Conservation (phyloP, 1,140 invertebrate species). For the Hypsibius dujardini region DNA sequence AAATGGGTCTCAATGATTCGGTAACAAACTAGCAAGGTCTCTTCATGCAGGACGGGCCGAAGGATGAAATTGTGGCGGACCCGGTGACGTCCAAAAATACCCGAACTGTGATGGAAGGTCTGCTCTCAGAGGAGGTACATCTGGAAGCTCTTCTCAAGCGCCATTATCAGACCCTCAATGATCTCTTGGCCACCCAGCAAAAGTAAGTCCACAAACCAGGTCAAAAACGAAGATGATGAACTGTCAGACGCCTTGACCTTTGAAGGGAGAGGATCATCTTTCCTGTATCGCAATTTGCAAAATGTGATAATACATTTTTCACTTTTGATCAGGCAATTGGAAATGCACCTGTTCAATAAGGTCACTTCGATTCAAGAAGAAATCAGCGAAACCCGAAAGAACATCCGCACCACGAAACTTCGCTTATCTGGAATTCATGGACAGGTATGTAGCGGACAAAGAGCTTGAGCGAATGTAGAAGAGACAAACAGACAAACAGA, state of each 20-base stretch:
- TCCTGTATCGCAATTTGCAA: too few relatives aligned
- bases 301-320: not conserved
- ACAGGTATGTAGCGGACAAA: not conserved
- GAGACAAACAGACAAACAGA: too few relatives aligned
- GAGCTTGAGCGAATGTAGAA: too few relatives aligned
- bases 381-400: not conserved
- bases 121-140: not conserved
- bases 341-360: constrained; percentile 12
- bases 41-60: constrained; percentile 1
- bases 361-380: constrained; percentile 6
- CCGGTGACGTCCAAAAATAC: not conserved
- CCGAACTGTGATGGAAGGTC: not conserved
- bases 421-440: not conserved
- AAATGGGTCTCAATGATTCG: too few relatives aligned
- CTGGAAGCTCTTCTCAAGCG: not conserved
- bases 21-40: too few relatives aligned
- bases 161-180: constrained; percentile 10
- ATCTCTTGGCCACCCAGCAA: constrained; percentile 2
- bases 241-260: too few relatives aligned
- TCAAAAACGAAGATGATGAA: too few relatives aligned
- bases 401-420: not conserved
- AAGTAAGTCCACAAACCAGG: not conserved
- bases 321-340: not conserved
- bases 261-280: too few relatives aligned
- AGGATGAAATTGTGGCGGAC: constrained; percentile 12